These are phyloP conservation scores for Ephestia elutella DNA, from an alignment of 1,140 invertebrate species.

Conservation along the genomic window DNA sequence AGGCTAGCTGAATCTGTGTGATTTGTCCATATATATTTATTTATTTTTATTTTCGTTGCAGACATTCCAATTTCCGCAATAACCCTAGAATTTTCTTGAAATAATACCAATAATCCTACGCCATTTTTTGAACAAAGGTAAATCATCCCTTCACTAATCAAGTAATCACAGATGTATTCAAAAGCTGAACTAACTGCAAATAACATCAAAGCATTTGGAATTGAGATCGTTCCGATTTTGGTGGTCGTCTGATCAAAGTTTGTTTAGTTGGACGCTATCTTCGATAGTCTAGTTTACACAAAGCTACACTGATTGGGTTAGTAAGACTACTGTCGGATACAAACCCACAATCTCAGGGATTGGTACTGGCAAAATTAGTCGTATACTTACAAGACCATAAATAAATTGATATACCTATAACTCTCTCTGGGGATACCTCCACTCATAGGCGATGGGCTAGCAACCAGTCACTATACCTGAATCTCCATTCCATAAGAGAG, in stretches of 20 bases:
- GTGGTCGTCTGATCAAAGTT: constrained; percentile 2
- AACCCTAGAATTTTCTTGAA: no score
- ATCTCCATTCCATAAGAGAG: no score
- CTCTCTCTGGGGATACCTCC: no score
- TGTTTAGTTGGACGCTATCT: background rate
- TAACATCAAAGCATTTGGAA: background rate
- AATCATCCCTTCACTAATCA: background rate
- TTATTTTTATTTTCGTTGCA: no score
- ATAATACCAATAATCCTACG: no score
- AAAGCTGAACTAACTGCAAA: background rate
- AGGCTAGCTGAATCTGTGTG: no score
- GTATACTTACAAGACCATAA: no score
- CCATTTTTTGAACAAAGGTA: background rate
- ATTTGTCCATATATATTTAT: no score
- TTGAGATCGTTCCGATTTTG: background rate
- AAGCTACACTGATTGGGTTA: constrained; percentile 5
- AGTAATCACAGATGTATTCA: background rate
- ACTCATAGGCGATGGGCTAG: no score
- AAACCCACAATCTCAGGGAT: background rate
- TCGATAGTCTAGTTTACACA: background rate
- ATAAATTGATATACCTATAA: no score
- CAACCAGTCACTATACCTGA: no score
- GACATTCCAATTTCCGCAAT: no score
- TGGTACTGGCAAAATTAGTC: background rate
- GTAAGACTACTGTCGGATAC: background rate